Evolutionary conservation across 2,888 invertebrate species (phyloP), one percentile per base, ranked within the genome.

Genomic region (Ectemnius cavifrons): DNA sequence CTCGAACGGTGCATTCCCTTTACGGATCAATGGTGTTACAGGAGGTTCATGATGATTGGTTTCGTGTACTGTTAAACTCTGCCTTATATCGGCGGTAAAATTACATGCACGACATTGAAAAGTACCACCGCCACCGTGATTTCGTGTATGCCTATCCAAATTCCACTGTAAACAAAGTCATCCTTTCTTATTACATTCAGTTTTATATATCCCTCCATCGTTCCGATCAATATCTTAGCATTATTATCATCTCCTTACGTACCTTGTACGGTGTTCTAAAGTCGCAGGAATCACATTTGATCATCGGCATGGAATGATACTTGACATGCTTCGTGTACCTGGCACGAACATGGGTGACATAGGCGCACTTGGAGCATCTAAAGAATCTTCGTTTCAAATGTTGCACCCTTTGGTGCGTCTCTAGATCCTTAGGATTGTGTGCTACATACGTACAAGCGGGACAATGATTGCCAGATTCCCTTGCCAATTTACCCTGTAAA

Each of bases 251-350:
- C 37, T 37, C 4, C 28, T 3, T 8, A 73, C 81, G 45, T 73
- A 90, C 90, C 87, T 90, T 90, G 82, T 92, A 92, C 23, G 97
- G 97, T 18, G 98, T 97, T 78, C 96, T 95, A 90, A 98, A 98
- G 89, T 97, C 97, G 91, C 98, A 98, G 90, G 96, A 95, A 71
- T 95, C 95, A 91, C 98, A 98, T 91, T 97, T 97, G 84, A 97
- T 97, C 96, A 97, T 97, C 84, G 96, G 97, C 96, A 97, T 97
- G 72, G 97, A 96, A 91, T 97, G 97, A 91, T 97, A 97, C 88
- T 97, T 97, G 64, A 97, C 96, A 90, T 98, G 98, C 90, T 98
- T 98, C 73, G 97, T 97, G 89, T 95, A 98, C 72, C 97, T 94
- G 65, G 97, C 96, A 88, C 96, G 95, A 87, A 97, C 96, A 91